Base-by-base conservation (phyloP, 2,113 vertebrate genomes). In the Onychostoma macrolepis region DNA sequence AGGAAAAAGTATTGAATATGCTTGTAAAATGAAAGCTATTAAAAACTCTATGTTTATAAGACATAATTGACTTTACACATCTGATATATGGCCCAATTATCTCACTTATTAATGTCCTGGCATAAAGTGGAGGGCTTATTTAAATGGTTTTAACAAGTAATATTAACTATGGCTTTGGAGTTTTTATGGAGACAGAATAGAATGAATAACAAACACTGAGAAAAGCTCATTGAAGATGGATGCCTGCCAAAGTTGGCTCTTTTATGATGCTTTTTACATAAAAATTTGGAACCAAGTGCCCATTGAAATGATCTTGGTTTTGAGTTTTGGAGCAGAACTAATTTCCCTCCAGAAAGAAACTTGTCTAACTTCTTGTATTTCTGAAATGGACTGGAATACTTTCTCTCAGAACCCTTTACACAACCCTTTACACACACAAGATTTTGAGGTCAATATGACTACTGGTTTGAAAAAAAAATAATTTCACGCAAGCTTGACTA, bases 11-110 rank as follows among this genome's bases (percentile, higher is more conserved):
- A 58, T 79, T 38, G 30, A 38, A 24, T 79, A 76, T 87, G 86
- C 90, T 88, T 88, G 85, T 91, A 90, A 90, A 94, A 90, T 78
- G 28, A 30, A 30, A 67, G 87, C 83, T 33, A 41, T 86, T 84
- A 84, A 90, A 90, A 89, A 88, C 83, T 87, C 82, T 88, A 91
- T 88, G 87, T 92, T 90, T 89, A 89, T 76, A 53, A 43, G 85
- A 88, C 78, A 75, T 88, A 10, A 86, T 90, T 71, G 61, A 84
- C 88, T 90, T 89, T 61, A 86, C 74, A 72, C 84, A 85, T 88
- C 82, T 79, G 41, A 72, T 83, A 82, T 56, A 53, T 83, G 84
- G 72, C 86, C 38, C 67, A 86, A 65, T 92, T 88, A 87, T 80
- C 41, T 88, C 84, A 58, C 28, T 78, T 78, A 56, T 53, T 78